phyloP scores from a whole-genome alignment of 2,113 vertebrate genomes.

The Vimba vimba region DNA sequence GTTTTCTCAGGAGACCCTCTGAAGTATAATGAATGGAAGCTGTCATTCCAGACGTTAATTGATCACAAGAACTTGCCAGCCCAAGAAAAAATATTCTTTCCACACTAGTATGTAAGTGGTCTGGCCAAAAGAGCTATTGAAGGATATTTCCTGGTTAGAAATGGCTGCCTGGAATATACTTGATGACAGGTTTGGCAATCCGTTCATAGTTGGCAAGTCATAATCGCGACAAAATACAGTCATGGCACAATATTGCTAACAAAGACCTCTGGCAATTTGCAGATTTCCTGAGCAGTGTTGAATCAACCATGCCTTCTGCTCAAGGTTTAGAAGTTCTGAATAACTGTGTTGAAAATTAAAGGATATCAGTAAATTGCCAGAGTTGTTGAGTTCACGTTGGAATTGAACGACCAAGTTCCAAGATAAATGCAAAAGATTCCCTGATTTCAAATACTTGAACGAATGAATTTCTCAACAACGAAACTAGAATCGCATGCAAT shows the following conservation, averaged over 20 bases:
- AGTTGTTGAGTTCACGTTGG: conserved; percentile 36
- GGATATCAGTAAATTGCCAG: conserved; percentile 40
- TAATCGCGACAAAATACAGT: conserved; percentile 31
- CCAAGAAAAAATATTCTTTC: conserved; percentile 43
- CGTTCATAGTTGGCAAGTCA: conserved; percentile 13
- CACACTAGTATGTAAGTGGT: conserved; percentile 49
- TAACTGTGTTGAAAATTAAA: conserved; percentile 55
- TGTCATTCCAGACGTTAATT: conserved; percentile 19
- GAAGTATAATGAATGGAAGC: no score
- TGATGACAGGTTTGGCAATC: conserved; percentile 39
- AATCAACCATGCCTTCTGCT: conserved; percentile 51
- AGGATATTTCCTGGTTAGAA: conserved; percentile 44
- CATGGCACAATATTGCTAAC: conserved; percentile 47
- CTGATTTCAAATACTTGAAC: conserved; percentile 45
- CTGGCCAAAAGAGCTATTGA: conserved; percentile 43
- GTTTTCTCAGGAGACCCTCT: no score
- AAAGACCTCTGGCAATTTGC: conserved; percentile 45
- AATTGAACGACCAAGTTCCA: conserved; percentile 46
- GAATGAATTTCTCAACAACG: conserved; percentile 4
- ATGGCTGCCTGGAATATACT: conserved; percentile 46
- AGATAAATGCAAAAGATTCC: conserved; percentile 50
- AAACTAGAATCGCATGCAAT: conserved; percentile 47
- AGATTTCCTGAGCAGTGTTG: conserved; percentile 47
- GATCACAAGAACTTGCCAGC: conserved; percentile 46
- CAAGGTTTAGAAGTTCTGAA: conserved; percentile 51